A percentile compares a stretch with the other conserved stretches of the same genome.
Evolutionary conservation across 2,888 invertebrate species (phyloP).

Genomic region (Drosophila atripex): DNA sequence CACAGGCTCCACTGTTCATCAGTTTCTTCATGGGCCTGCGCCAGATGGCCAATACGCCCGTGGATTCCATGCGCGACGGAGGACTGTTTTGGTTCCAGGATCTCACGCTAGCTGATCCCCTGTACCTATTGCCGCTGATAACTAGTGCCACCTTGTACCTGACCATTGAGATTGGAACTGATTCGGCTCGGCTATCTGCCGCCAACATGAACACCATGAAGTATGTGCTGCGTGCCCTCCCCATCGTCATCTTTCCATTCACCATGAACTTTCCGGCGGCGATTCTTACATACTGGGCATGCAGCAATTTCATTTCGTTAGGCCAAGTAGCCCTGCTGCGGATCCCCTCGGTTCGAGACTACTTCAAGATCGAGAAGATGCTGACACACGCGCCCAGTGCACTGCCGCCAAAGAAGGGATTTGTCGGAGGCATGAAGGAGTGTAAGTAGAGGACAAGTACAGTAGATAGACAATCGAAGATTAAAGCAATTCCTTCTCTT

Average conservation of each 20-base stretch:
- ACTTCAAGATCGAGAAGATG: slow-evolving; percentile 90
- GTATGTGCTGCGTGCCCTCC: slow-evolving; percentile 90
- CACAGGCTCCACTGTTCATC: slow-evolving; percentile 95
- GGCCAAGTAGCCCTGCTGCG: slow-evolving; percentile 89
- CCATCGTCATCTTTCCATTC: slow-evolving; percentile 92
- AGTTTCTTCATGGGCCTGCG: slow-evolving; percentile 95
- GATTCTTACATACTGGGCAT: slow-evolving; percentile 95
- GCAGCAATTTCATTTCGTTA: slow-evolving; percentile 93
- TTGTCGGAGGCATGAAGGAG: slow-evolving; percentile 91
- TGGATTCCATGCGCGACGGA: slow-evolving; percentile 94
- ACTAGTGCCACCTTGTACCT: slow-evolving; percentile 92
- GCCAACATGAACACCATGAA: slow-evolving; percentile 89
- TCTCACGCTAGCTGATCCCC: slow-evolving; percentile 95
- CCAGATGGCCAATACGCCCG: slow-evolving; percentile 94
- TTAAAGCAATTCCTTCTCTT: slow-evolving; percentile 20
- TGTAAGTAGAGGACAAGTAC: slow-evolving; percentile 85
- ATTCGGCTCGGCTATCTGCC: slow-evolving; percentile 88
- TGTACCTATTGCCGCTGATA: slow-evolving; percentile 92
- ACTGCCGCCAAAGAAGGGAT: slow-evolving; percentile 90
- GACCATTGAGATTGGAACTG: slow-evolving; percentile 93
- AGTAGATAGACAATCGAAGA: neutral
- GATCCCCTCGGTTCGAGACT: slow-evolving; percentile 89
- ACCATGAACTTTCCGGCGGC: slow-evolving; percentile 94
- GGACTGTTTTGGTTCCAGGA: slow-evolving; percentile 97
- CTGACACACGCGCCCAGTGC: slow-evolving; percentile 86